phyloP scores from a whole-genome alignment of 2,113 vertebrate species.

The Nothoprocta pentlandii region DNA sequence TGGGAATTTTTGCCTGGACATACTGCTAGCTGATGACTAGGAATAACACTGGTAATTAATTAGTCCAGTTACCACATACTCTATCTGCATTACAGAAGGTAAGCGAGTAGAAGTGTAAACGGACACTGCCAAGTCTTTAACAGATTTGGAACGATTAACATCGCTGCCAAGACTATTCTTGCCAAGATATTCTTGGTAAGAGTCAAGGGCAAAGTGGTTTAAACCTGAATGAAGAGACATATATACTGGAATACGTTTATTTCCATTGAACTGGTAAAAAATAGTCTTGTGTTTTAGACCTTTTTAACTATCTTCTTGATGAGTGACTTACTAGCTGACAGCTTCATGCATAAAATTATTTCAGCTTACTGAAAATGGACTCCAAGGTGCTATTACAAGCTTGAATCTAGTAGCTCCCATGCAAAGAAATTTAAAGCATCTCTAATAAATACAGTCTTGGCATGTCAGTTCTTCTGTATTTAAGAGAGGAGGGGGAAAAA shows the following conservation, averaged over 20 bases:
- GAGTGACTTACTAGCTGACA: not conserved
- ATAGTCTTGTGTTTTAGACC: not conserved
- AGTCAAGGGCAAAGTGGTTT: constrained; percentile 11
- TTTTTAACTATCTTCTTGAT: not conserved
- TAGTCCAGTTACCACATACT: not conserved
- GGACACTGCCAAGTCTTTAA: not conserved
- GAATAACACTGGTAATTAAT: not conserved
- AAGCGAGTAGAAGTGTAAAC: not conserved
- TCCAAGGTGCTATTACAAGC: not conserved
- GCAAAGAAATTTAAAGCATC: not conserved
- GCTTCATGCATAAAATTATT: not conserved
- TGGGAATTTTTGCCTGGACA: not conserved
- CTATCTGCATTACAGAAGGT: not conserved
- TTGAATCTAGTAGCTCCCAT: not conserved
- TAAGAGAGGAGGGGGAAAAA: too few species aligned
- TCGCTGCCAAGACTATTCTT: not conserved
- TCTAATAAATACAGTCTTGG: not conserved
- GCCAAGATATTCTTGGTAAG: not conserved
- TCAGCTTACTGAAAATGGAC: not conserved
- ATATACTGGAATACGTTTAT: not conserved
- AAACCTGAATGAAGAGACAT: not conserved
- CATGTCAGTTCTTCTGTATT: too few species aligned
- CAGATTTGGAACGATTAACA: not conserved
- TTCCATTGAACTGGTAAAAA: not conserved
- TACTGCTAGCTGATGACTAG: not conserved